Evolutionary conservation across 2,888 invertebrate genomes (phyloP), one percentile per base, ranked within the genome.

Genomic region (Lycocerus yunnanus): DNA sequence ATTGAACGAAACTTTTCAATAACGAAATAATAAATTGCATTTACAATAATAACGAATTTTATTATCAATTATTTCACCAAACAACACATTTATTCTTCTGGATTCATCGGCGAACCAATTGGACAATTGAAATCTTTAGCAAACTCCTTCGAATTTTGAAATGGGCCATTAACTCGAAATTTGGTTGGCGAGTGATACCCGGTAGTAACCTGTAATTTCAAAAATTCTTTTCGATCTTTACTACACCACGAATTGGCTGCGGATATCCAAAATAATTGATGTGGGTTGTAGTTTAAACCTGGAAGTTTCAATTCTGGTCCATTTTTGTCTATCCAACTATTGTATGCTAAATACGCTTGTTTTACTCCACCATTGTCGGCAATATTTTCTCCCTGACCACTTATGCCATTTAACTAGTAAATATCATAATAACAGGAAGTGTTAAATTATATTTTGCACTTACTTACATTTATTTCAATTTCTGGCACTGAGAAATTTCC

Each of bases 401-500:
- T 27, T 15, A 69, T 15, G 11, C 75, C 72, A 27, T 75, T 69
- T 20, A 75, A 15, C 72, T 75, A 58, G 18, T 16, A 27, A 15
- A 15, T 61, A 15, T 94, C 13, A 16, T 15, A n/a, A n/a, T 15
- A 16, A 15, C 8, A 43, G 11, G 14, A 15, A 27, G 8, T 67
- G 2, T 14, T 21, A 15, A n/a, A 58, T 43, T 13, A 10, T 6
- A 21, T 24, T 27, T 66, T 43, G 13, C 15, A 84, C 88, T 88
- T 88, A 84, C 88, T 88, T 88, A 95, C 95, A 84, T 93, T 93
- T 76, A 96, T 86, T 67, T 90, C 90, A 2, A 95, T 92, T 86
- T 93, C 92, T 24, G 91, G 90, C 5, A 94, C 95, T 0, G 94
- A 94, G 85, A 94, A 97, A 87, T 97, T 97, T 73, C 95, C 94